These are phyloP conservation scores for Agapornis roseicollis DNA, from an alignment of 2,113 vertebrate genomes.

Conservation along the genomic window DNA sequence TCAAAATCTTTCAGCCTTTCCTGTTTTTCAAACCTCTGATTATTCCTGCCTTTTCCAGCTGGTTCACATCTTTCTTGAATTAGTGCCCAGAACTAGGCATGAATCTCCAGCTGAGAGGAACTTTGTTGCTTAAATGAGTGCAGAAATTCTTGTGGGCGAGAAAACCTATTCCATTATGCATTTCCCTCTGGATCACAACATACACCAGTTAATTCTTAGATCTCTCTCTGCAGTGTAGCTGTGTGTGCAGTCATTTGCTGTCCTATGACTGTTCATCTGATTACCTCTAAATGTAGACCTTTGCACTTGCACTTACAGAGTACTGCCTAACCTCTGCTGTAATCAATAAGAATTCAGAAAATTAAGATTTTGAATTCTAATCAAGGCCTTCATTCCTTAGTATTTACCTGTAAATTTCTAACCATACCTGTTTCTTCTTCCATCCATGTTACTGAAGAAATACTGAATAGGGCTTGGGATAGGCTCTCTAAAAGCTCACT, in stretches of 20 bases:
- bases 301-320: not conserved
- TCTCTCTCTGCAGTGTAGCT: not conserved
- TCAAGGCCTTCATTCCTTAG: not conserved
- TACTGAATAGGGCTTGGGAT: not conserved
- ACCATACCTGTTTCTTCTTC: not conserved
- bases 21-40: not conserved
- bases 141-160: not conserved
- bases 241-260: not conserved
- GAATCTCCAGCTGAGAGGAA: not conserved
- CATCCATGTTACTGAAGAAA: not conserved
- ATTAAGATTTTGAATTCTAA: not conserved
- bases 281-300: not conserved
- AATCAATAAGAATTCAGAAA: not conserved
- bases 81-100: not conserved
- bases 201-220: not conserved
- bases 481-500: not conserved
- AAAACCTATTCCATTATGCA: not conserved
- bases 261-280: not conserved
- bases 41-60: not conserved
- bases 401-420: not conserved
- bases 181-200: not conserved
- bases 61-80: not conserved
- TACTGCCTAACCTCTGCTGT: not conserved
- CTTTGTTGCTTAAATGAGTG: not conserved
- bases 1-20: not conserved